Percentiles rank a stretch among this genome's conserved stretches.
phyloP scores from a whole-genome alignment of 2,888 invertebrate species.

The Busseola fusca region DNA sequence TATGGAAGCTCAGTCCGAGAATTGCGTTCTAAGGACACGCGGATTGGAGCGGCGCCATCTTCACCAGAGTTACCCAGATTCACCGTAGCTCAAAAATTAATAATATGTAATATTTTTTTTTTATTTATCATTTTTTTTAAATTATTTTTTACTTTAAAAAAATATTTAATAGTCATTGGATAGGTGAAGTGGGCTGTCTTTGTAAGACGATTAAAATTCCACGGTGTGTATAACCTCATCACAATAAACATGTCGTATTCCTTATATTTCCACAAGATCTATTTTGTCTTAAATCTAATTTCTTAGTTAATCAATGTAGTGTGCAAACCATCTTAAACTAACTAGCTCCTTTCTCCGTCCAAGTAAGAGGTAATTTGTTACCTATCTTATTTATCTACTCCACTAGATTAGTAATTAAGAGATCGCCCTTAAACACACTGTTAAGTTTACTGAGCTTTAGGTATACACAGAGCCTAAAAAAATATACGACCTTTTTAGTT shows the following conservation, averaged over 20 bases:
- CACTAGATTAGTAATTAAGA: conserved; percentile 49
- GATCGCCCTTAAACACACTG: conserved; percentile 28
- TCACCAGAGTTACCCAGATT: too few species aligned
- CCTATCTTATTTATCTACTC: conserved; percentile 54
- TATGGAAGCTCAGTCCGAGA: too few species aligned
- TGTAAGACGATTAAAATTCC: too few species aligned
- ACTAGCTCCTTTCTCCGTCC: conserved; percentile 33
- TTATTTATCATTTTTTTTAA: too few species aligned
- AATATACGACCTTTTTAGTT: conserved; percentile 21
- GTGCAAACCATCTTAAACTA: conserved; percentile 36
- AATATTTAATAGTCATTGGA: too few species aligned
- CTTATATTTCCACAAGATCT: conserved; percentile 2
- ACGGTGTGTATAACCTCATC: neutral
- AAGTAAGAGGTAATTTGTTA: conserved; percentile 50
- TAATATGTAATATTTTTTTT: too few species aligned
- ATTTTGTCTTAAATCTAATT: conserved; percentile 25
- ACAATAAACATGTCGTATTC: conserved; percentile 1
- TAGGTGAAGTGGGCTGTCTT: too few species aligned
- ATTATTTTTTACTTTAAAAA: too few species aligned
- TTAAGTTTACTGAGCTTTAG: conserved; percentile 23
- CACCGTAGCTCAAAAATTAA: too few species aligned
- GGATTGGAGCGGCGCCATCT: too few species aligned
- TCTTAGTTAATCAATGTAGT: conserved; percentile 28
- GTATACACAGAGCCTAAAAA: neutral
- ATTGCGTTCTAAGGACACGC: too few species aligned